Evolutionary conservation across 2,888 invertebrate genomes (phyloP).

Genomic region (Mimumesa dahlbomi): DNA sequence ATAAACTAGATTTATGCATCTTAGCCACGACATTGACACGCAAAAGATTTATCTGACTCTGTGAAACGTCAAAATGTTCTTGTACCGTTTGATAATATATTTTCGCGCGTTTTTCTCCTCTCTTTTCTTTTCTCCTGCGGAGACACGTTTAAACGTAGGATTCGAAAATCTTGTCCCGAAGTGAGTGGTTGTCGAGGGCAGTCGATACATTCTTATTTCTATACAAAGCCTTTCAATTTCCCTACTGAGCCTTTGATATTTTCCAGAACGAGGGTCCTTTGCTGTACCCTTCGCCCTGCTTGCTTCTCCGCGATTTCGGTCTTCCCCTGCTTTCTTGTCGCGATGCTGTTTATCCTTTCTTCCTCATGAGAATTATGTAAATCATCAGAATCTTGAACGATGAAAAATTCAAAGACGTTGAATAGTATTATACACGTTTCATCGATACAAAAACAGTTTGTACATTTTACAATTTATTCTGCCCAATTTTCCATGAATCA

Average conservation of each 20-base stretch:
- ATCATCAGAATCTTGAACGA: conserved; percentile 41
- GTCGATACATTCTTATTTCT: conserved; percentile 77
- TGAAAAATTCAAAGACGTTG: conserved; percentile 14
- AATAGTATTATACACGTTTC: too few relatives aligned
- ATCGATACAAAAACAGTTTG: too few relatives aligned
- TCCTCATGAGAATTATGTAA: conserved; percentile 58
- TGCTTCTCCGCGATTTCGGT: conserved; percentile 34
- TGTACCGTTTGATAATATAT: conserved; percentile 9
- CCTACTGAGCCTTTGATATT: conserved; percentile 76
- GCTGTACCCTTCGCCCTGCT: conserved; percentile 32
- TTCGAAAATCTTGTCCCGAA: conserved; percentile 64
- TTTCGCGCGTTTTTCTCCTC: not conserved
- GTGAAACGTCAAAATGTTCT: not conserved
- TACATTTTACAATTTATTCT: too few relatives aligned
- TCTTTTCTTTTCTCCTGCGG: conserved; percentile 4
- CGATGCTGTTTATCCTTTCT: conserved; percentile 11
- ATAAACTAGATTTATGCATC: too few relatives aligned
- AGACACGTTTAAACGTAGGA: conserved; percentile 62
- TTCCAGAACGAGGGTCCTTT: conserved; percentile 68
- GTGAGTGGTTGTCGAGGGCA: conserved; percentile 70
- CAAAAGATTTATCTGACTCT: not conserved
- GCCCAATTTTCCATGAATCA: too few relatives aligned
- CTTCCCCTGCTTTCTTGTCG: conserved; percentile 33
- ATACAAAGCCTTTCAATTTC: conserved; percentile 79
- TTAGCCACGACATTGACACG: not conserved